Conservation (phyloP, 2,888 invertebrate species). For the Mechanitis mazaeus region DNA sequence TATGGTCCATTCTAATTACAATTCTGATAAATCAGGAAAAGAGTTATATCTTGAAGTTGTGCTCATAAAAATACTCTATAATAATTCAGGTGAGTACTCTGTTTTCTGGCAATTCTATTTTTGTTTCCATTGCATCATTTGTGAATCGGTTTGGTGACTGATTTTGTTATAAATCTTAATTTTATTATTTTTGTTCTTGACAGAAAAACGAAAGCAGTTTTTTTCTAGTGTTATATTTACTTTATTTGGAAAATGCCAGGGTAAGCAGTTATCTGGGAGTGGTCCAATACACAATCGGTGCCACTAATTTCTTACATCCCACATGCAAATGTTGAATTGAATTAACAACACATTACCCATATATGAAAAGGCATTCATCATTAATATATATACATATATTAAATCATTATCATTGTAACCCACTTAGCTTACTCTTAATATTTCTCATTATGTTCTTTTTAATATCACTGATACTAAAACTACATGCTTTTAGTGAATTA, state of each 20-base stretch:
- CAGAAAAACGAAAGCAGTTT: slow-evolving; percentile 38
- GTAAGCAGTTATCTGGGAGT: slow-evolving; percentile 69
- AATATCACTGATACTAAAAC: too few relatives aligned
- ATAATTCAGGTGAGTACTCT: slow-evolving; percentile 17
- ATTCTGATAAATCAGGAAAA: background rate
- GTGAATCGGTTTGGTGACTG: slow-evolving; percentile 15
- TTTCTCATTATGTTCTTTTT: background rate
- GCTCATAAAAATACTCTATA: background rate
- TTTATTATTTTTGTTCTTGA: slow-evolving; percentile 48
- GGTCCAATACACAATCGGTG: slow-evolving; percentile 38
- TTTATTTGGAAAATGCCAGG: slow-evolving; percentile 61
- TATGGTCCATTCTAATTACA: background rate
- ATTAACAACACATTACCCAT: slow-evolving; percentile 18
- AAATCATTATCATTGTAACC: slow-evolving; percentile 2
- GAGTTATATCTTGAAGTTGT: background rate
- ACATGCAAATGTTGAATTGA: slow-evolving; percentile 33
- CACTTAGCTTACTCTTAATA: slow-evolving; percentile 1
- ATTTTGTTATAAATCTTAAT: slow-evolving; percentile 23
- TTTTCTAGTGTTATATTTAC: slow-evolving; percentile 22
- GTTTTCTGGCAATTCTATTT: slow-evolving; percentile 41
- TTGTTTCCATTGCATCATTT: slow-evolving; percentile 57
- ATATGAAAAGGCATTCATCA: slow-evolving; percentile 3
- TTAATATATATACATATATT: slow-evolving; percentile 3
- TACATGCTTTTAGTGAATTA: too few relatives aligned
- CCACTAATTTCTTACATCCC: slow-evolving; percentile 46